Evolutionary conservation across 2,888 invertebrate species (phyloP).

Genomic region (Pammene fasciana): DNA sequence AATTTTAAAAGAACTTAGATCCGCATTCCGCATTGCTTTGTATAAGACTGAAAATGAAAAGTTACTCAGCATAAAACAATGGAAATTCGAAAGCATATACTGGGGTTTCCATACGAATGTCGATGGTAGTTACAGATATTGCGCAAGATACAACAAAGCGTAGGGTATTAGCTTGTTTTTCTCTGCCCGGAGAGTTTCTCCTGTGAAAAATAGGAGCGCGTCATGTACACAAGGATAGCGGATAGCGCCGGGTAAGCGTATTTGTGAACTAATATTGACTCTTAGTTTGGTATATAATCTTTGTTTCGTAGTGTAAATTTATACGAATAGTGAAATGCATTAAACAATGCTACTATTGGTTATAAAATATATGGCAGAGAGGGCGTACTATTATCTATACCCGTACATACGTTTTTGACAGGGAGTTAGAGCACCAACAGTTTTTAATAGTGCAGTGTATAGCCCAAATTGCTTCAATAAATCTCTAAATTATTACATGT

Average conservation of each 20-base stretch:
- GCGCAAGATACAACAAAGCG: constrained; percentile 40
- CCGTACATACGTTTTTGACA: too few relatives aligned
- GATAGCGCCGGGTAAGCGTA: constrained; percentile 1
- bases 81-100: constrained; percentile 23
- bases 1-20: too few relatives aligned
- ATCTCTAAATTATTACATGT: too few relatives aligned
- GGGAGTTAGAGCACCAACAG: too few relatives aligned
- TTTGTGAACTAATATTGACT: neutral
- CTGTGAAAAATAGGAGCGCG: constrained; percentile 32
- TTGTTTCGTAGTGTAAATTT: neutral
- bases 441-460: too few relatives aligned
- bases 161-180: constrained; percentile 55
- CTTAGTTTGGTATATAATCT: neutral
- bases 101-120: constrained; percentile 34
- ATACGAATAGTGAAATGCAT: neutral
- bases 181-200: constrained; percentile 48
- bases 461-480: too few relatives aligned
- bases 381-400: too few relatives aligned
- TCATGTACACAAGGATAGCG: constrained; percentile 19
- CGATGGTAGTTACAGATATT: constrained; percentile 40
- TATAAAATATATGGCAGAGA: too few relatives aligned
- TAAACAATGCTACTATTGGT: too few relatives aligned
- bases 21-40: neutral
- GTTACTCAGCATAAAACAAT: constrained; percentile 27
- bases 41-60: constrained; percentile 8